Evolutionary conservation across 1,140 invertebrate species (phyloP).

Genomic region (Stegodyphus mimosarum): DNA sequence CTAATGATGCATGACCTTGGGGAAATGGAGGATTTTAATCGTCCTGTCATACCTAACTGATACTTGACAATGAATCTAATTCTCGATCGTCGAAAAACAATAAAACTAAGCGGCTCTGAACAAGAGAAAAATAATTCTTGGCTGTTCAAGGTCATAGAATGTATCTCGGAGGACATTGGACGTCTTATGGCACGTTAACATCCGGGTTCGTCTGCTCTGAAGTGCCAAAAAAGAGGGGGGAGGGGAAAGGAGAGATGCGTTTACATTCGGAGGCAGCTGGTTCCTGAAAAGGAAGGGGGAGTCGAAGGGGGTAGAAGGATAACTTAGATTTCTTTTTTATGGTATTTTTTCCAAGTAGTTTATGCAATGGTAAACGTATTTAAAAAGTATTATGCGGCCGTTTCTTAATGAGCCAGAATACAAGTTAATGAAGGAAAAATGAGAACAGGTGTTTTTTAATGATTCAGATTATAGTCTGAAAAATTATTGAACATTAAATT

Average conservation of each 20-base stretch:
- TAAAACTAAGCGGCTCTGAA: not conserved
- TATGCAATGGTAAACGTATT: not conserved
- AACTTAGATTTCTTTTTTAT: not conserved
- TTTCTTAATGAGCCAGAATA: too few species aligned
- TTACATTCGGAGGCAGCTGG: not conserved
- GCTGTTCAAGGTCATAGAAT: slow-evolving; percentile 54
- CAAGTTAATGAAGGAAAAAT: too few species aligned
- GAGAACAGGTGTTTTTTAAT: too few species aligned
- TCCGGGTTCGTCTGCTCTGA: slow-evolving; percentile 43
- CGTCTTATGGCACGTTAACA: slow-evolving; percentile 49
- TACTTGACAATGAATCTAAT: not conserved
- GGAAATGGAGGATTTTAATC: too few species aligned
- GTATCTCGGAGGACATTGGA: slow-evolving; percentile 51
- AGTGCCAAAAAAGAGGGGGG: not conserved
- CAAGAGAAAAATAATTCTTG: not conserved
- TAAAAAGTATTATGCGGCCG: too few species aligned
- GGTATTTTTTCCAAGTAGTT: not conserved
- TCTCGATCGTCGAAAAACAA: not conserved
- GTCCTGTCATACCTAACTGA: too few species aligned
- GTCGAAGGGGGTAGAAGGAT: not conserved
- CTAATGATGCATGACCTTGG: too few species aligned
- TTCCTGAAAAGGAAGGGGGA: not conserved
- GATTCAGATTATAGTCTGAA: too few species aligned
- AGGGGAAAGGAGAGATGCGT: not conserved
- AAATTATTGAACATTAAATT: too few species aligned